These are phyloP conservation scores for Melieria picta DNA, from an alignment of 2,888 invertebrate genomes.

Conservation along the genomic window DNA sequence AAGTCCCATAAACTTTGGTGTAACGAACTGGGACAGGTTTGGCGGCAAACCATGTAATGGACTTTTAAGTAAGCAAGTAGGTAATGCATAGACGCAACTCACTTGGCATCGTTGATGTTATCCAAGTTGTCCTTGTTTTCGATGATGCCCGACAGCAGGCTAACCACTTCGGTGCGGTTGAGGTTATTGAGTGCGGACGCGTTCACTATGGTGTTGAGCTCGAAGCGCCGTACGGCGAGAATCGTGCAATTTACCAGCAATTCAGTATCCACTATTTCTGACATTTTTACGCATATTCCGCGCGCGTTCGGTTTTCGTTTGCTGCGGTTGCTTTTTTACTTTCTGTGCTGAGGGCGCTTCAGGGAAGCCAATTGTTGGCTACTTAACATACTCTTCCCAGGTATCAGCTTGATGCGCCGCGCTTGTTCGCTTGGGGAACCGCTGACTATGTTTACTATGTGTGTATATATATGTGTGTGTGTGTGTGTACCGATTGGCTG, in stretches of 20 bases:
- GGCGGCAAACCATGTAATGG: no score
- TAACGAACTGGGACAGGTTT: no score
- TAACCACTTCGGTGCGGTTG: conserved; percentile 62
- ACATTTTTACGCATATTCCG: conserved; percentile 49
- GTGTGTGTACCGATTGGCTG: not conserved
- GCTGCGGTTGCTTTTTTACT: not conserved
- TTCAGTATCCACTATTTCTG: conserved; percentile 62
- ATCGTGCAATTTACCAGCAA: conserved; percentile 64
- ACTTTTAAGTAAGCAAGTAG: no score
- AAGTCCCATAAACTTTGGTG: no score
- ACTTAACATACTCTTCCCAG: no score
- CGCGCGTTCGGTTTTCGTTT: not conserved
- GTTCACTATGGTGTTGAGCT: conserved; percentile 57
- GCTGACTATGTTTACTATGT: not conserved
- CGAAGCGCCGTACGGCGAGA: conserved; percentile 61
- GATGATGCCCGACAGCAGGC: conserved; percentile 59
- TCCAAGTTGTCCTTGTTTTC: conserved; percentile 59
- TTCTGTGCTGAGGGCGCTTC: not conserved
- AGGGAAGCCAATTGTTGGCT: no score
- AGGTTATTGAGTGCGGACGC: conserved; percentile 53
- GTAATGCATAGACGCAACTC: conserved; percentile 43
- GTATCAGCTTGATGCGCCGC: no score
- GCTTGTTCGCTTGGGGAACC: no score
- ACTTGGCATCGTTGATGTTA: conserved; percentile 62
- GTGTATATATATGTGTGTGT: not conserved